Base-by-base conservation (phyloP, 1,140 invertebrate genomes). In the Ridgeia piscesae region DNA sequence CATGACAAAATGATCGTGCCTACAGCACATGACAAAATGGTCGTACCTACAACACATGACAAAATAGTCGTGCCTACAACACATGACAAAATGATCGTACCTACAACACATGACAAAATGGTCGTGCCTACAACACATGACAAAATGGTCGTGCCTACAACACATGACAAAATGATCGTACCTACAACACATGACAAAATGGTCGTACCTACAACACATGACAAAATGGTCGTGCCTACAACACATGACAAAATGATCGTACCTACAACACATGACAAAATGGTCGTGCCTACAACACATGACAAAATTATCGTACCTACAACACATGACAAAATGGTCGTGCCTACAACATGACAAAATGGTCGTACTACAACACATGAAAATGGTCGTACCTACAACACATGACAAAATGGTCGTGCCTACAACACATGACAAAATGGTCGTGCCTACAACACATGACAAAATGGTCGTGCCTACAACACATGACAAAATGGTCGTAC, bases 111-210 rank as follows among this genome's bases (percentile, higher is more conserved):
- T 97, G 6, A 98, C 98, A 96, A 98, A 98, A 95, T 99, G 99
- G 95, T 99, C 98, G 95, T 98, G 99, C 93, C 97, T 96, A 58
- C 92, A n/a, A n/a, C n/a, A n/a, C 0, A 98, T 97, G 6, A 98
- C 98, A 96, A 98, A 98, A 95, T 99, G 99, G 95, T 99, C 98
- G 95, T 98, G 99, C 93, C 97, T 96, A 58, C 92, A n/a, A n/a
- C n/a, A n/a, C 0, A 98, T 97, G 6, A 98, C 98, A 96, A 98
- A 98, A 95, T 99, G 99, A 95, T 99, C 98, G 95, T 98, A 99
- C 93, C 97, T 96, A 58, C 92, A n/a, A n/a, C n/a, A n/a, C 0
- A 98, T 97, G 6, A 98, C 98, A 96, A 98, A 98, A 95, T 99
- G 99, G 95, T 99, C 98, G 95, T 98, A 99, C 93, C 97, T 96